Evolutionary conservation across 2,113 vertebrate species (phyloP).

Genomic region (Epinephelus moara): DNA sequence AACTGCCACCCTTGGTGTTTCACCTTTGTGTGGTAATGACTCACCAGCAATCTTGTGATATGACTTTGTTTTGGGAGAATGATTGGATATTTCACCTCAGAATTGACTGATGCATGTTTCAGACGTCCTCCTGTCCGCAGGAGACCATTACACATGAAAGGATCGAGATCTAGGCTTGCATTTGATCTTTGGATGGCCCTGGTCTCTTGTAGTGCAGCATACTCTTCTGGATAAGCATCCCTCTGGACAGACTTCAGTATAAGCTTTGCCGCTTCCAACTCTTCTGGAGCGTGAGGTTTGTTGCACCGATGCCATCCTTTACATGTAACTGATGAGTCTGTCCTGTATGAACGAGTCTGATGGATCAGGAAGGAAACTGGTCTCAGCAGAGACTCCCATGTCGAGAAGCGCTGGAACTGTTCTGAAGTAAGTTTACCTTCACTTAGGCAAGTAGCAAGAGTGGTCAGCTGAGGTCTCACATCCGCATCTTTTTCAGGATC

Average conservation of each 20-base stretch:
- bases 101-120: neutral
- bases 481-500: conserved; percentile 2
- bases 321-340: conserved; percentile 1
- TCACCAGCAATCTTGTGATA: neutral
- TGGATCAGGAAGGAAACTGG: conserved; percentile 9
- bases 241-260: conserved; percentile 15
- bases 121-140: neutral
- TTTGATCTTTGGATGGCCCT: neutral
- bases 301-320: conserved; percentile 34
- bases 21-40: neutral
- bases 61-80: neutral
- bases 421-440: neutral
- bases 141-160: neutral
- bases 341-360: neutral
- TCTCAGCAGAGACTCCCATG: conserved; percentile 1
- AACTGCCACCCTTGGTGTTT: neutral
- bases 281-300: conserved; percentile 1
- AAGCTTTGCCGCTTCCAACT: neutral
- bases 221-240: conserved; percentile 20
- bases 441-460: neutral
- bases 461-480: conserved; percentile 12
- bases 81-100: neutral
- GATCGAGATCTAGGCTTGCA: conserved; percentile 4
- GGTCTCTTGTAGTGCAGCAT: neutral
- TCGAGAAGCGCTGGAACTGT: conserved; percentile 32